Conservation (phyloP, 2,888 invertebrate genomes). For the Sesia apiformis region DNA sequence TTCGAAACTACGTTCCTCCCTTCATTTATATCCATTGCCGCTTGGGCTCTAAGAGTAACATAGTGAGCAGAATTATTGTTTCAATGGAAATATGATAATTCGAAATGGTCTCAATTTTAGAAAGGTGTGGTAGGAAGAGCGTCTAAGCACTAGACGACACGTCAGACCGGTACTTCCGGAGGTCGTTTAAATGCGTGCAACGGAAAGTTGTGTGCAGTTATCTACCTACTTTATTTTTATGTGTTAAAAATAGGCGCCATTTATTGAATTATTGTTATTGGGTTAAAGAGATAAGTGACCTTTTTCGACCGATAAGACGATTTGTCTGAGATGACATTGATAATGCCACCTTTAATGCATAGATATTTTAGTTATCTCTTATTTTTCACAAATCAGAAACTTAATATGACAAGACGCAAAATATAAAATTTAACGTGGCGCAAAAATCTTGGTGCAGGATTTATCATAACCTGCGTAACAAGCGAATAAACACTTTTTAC, state of each 20-base stretch:
- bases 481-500: too few relatives aligned
- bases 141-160: constrained; percentile 37
- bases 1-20: neutral
- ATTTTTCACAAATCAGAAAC: too few relatives aligned
- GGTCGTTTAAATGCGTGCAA: constrained; percentile 33
- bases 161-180: constrained; percentile 39
- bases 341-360: too few relatives aligned
- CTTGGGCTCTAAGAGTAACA: neutral
- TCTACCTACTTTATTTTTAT: neutral
- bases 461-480: too few relatives aligned
- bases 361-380: too few relatives aligned
- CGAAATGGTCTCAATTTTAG: too few relatives aligned
- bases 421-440: too few relatives aligned
- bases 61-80: too few relatives aligned
- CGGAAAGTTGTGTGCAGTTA: constrained; percentile 9
- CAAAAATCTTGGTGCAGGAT: too few relatives aligned
- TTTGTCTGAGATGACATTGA: too few relatives aligned
- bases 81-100: neutral
- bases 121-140: constrained; percentile 10
- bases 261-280: neutral
- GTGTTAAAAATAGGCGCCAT: too few relatives aligned
- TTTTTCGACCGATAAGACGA: neutral
- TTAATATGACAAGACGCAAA: too few relatives aligned
- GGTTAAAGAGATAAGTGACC: neutral
- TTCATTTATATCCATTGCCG: constrained; percentile 18